Evolutionary conservation across 2,888 invertebrate genomes (phyloP).

Genomic region (Amiota mariae): DNA sequence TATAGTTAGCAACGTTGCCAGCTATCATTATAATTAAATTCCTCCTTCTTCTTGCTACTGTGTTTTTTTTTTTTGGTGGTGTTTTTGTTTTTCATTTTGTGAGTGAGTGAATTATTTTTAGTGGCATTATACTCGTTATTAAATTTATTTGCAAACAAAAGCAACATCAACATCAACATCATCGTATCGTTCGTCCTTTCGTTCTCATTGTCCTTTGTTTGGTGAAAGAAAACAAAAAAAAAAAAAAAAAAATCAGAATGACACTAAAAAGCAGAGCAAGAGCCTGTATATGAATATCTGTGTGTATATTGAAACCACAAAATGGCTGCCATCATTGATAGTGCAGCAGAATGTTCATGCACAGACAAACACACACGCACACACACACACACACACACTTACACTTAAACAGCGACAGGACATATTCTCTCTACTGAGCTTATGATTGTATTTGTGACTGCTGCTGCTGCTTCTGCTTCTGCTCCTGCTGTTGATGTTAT

Average conservation of each 20-base stretch:
- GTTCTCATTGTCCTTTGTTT: conserved; percentile 7
- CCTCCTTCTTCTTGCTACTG: conserved; percentile 7
- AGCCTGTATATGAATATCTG: not conserved
- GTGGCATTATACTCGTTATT: conserved; percentile 65
- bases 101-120: conserved; percentile 56
- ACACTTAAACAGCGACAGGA: not conserved
- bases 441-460: conserved; percentile 18
- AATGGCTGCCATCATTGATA: conserved; percentile 53
- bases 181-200: conserved; percentile 5
- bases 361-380: conserved; percentile 17
- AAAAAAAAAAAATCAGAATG: not conserved
- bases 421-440: conserved; percentile 1
- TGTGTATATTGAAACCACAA: conserved; percentile 41
- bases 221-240: not conserved
- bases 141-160: conserved; percentile 66
- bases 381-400: conserved; percentile 28
- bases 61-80: conserved; percentile 43
- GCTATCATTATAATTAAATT: conserved; percentile 29
- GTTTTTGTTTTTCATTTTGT: conserved; percentile 23
- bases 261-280: conserved; percentile 7
- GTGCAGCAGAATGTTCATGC: too few species aligned
- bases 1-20: conserved; percentile 18
- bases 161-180: conserved; percentile 37
- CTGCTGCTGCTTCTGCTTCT: too few species aligned
- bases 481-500: not conserved